Conservation (phyloP, 1,140 invertebrate species). For the Akabosia matsudoensis region DNA sequence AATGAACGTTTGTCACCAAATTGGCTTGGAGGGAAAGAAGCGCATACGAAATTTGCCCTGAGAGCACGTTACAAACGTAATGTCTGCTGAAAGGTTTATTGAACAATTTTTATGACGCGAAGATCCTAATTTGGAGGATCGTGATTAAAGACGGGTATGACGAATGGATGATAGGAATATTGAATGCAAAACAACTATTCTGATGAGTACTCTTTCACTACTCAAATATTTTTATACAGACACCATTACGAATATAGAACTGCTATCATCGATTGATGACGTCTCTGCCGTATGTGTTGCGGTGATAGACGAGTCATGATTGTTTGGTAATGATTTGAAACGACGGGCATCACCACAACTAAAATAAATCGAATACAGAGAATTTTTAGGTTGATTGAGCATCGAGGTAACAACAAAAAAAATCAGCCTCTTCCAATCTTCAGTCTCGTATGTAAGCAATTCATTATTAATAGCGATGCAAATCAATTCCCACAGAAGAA, state of each 20-base stretch:
- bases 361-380: not conserved
- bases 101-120: not conserved
- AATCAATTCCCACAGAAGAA: not conserved
- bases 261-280: too few species aligned
- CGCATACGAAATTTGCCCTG: too few species aligned
- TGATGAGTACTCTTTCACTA: not conserved
- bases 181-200: not conserved
- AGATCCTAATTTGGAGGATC: slow-evolving; percentile 1
- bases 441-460: not conserved
- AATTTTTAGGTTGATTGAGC: not conserved
- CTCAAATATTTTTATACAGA: too few species aligned
- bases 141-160: not conserved
- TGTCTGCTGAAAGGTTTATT: not conserved
- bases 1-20: slow-evolving; percentile 6
- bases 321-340: not conserved
- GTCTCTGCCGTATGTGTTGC: not conserved
- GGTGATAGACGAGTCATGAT: too few species aligned
- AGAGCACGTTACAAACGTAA: not conserved
- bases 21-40: not conserved
- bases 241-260: too few species aligned
- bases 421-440: not conserved
- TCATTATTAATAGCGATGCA: not conserved
- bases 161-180: too few species aligned
- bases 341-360: not conserved
- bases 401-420: not conserved